Conservation (phyloP, 2,888 invertebrate genomes). For the Patella ulyssiponensis region DNA sequence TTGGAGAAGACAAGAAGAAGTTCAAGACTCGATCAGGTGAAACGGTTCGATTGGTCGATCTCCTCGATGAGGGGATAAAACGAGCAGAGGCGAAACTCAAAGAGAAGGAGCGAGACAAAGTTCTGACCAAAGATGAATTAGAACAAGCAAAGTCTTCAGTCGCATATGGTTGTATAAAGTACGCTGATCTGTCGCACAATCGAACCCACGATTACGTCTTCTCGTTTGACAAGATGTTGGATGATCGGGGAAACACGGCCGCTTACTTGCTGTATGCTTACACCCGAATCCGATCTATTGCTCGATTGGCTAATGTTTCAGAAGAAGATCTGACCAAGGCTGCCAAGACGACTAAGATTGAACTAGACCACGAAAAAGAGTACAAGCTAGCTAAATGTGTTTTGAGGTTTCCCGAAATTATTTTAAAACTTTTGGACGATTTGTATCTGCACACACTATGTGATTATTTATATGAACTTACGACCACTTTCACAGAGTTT, state of each 20-base stretch:
- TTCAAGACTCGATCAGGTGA: constrained; percentile 99
- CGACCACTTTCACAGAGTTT: constrained; percentile 95
- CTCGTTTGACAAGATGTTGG: constrained; percentile 99
- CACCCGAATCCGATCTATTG: constrained; percentile 84
- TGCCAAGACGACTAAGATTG: constrained; percentile 78
- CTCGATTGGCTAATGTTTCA: constrained; percentile 71
- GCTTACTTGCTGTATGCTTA: constrained; percentile 96
- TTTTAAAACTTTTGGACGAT: constrained; percentile 86
- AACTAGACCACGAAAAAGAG: constrained; percentile 90
- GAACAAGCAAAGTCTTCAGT: constrained; percentile 88
- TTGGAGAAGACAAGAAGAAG: constrained; percentile 98
- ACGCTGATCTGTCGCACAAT: constrained; percentile 95
- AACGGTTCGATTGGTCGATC: constrained; percentile 87
- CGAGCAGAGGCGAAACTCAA: constrained; percentile 85
- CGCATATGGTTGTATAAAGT: constrained; percentile 98
- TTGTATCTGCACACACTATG: constrained; percentile 89
- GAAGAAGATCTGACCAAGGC: constrained; percentile 77
- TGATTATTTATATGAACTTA: constrained; percentile 94
- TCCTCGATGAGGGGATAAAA: constrained; percentile 90
- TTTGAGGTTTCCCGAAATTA: constrained; percentile 86
- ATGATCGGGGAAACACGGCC: constrained; percentile 98
- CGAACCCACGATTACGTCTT: constrained; percentile 95
- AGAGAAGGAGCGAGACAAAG: constrained; percentile 89
- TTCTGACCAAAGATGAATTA: constrained; percentile 85
- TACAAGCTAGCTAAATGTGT: constrained; percentile 89